Evolutionary conservation across 2,888 invertebrate species (phyloP), one percentile per base, ranked within the genome.

Genomic region (Eristalis pertinax): DNA sequence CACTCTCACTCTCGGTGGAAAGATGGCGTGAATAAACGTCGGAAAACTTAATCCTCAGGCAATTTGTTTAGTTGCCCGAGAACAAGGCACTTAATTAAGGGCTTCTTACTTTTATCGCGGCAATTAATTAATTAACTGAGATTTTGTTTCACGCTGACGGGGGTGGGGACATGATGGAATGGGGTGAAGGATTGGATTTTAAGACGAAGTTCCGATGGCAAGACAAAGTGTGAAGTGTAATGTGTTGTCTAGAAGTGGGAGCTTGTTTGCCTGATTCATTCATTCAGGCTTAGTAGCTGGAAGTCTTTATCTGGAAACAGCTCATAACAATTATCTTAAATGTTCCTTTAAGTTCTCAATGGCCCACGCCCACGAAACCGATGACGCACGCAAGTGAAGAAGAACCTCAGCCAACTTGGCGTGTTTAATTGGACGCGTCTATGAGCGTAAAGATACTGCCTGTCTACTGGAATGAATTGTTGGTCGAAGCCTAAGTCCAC

Each of bases 101-200:
- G 89, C 81, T 79, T 82, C 68, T 88, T 77, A 78, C 79, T 77
- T 89, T 89, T 85, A 89, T 89, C 87, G 89, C 35, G 75, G 68
- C 89, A 89, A 89, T 89, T 89, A 89, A 89, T 89, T 89, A 89
- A 89, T 90, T 89, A 87, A 73, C 70, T 63, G 68, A 41, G 67
- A 75, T 43, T 85, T 74, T 69, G 63, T 38, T 74, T 78, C 73
- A 22, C 26, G 24, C 10, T 72, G 5, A 22, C 24, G 38, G 56
- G 3, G n/a, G n/a, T n/a, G 19, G 35, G n/a, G 26, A 29, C 43
- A 56, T 1, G 2, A n/a, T 2, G 22, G n/a, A 2, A 56, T 11
- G 10, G 8, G 15, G 13, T 24, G 26, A 2, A 4, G 60, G 13
- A 15, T 4, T 8, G 19, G 50, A 50, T 50, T 50, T 19, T 13